Conservation (phyloP, 2,797 vertebrate genomes). For the Remorina albescens region DNA sequence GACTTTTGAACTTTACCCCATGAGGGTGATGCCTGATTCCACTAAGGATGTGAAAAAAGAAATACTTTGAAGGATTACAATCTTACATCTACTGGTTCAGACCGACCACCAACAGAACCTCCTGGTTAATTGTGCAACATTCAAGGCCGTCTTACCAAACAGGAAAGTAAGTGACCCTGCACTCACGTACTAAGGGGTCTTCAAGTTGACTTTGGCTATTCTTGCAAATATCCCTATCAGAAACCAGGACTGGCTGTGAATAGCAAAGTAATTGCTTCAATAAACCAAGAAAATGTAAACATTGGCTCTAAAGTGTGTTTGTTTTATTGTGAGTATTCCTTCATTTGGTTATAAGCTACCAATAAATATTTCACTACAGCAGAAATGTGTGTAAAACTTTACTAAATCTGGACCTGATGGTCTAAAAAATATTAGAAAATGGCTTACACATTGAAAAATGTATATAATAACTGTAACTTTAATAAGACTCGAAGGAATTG, state of each 20-base stretch:
- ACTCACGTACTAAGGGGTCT: slow-evolving; percentile 1
- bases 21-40: slow-evolving; percentile 5
- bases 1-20: slow-evolving; percentile 5
- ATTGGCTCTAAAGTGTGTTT: background rate
- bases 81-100: slow-evolving; percentile 10
- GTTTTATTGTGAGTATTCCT: background rate
- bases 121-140: slow-evolving; percentile 8
- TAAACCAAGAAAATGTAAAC: background rate
- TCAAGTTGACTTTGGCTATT: slow-evolving; percentile 3
- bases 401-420: background rate
- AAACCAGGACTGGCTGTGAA: background rate
- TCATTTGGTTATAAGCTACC: background rate
- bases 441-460: background rate
- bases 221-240: slow-evolving; percentile 4
- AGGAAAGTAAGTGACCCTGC: slow-evolving; percentile 16
- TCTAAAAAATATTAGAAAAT: slow-evolving; percentile 8
- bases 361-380: background rate
- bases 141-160: slow-evolving; percentile 1
- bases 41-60: slow-evolving; percentile 1
- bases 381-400: background rate
- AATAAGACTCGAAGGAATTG: slow-evolving; percentile 3
- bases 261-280: background rate
- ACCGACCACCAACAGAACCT: background rate
- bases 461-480: background rate
- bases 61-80: slow-evolving; percentile 14